phyloP scores from a whole-genome alignment of 1,140 invertebrate species.

The Neodiprion virginianus region DNA sequence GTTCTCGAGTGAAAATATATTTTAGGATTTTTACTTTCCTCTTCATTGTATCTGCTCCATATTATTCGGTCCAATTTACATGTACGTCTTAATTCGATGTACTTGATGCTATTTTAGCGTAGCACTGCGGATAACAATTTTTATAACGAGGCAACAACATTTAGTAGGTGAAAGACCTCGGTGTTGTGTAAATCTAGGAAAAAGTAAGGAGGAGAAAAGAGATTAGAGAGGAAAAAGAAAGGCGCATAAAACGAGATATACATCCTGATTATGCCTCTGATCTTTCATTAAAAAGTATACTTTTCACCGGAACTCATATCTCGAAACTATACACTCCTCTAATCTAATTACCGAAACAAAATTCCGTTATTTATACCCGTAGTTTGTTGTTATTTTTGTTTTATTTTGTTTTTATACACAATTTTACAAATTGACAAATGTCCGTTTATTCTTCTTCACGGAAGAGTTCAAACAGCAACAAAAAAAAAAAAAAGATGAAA shows the following conservation, averaged over 20 bases:
- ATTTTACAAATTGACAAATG: not conserved
- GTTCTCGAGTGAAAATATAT: not conserved
- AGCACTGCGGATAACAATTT: not conserved
- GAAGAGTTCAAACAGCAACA: not conserved
- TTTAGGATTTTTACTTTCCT: not conserved
- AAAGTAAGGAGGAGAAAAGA: not conserved
- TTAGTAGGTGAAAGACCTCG: not conserved
- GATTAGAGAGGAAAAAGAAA: not conserved
- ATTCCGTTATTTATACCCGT: too few relatives aligned
- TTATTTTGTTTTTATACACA: not conserved
- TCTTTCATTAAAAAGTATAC: not conserved
- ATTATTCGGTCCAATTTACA: not conserved
- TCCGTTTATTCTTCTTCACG: not conserved
- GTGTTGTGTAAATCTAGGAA: not conserved
- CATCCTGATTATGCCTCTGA: not conserved
- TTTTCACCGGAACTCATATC: not conserved
- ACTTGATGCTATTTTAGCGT: not conserved
- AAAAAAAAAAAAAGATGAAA: not conserved
- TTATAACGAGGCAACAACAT: not conserved
- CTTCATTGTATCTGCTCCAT: constrained; percentile 2
- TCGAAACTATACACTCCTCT: not conserved
- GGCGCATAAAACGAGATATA: too few relatives aligned
- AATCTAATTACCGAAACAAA: too few relatives aligned
- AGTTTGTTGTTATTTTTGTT: not conserved
- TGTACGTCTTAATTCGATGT: too few relatives aligned